These are phyloP conservation scores for Drosophila erecta DNA, from an alignment of 1,140 invertebrate genomes.

Conservation along the genomic window DNA sequence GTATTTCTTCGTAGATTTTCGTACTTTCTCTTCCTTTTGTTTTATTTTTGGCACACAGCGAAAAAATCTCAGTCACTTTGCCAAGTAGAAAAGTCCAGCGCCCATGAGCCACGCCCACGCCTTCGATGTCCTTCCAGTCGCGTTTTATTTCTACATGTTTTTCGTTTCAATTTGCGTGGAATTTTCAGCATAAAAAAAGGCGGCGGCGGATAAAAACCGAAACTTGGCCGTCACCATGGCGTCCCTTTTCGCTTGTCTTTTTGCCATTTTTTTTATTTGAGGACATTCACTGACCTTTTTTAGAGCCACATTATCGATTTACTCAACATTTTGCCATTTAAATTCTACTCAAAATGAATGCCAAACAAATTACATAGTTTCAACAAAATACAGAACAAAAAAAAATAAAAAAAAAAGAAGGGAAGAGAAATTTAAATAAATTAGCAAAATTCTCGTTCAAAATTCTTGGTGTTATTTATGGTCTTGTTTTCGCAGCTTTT, in stretches of 20 bases:
- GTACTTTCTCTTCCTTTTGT: constrained; percentile 18
- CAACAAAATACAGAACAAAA: neutral
- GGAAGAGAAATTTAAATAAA: constrained; percentile 1
- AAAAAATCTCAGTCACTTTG: constrained; percentile 35
- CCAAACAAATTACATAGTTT: constrained; percentile 53
- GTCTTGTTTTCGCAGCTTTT: constrained; percentile 30
- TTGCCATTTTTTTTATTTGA: neutral
- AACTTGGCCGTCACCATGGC: constrained; percentile 53
- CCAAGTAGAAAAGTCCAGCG: constrained; percentile 9
- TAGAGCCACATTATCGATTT: neutral
- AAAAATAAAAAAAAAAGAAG: constrained; percentile 6
- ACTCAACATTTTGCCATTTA: constrained; percentile 54
- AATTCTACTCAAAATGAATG: constrained; percentile 51
- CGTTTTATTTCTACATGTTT: constrained; percentile 19
- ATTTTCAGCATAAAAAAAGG: constrained; percentile 37
- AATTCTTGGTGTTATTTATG: constrained; percentile 37
- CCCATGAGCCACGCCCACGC: constrained; percentile 7
- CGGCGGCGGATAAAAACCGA: constrained; percentile 11
- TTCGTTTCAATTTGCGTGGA: constrained; percentile 34
- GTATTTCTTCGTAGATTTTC: constrained; percentile 18
- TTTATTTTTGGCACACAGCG: constrained; percentile 52
- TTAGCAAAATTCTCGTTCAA: constrained; percentile 9
- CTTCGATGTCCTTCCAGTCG: constrained; percentile 2
- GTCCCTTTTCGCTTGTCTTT: constrained; percentile 19
- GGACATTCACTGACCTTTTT: constrained; percentile 35